Conservation (phyloP, 2,113 vertebrate genomes). For the Felis chaus region DNA sequence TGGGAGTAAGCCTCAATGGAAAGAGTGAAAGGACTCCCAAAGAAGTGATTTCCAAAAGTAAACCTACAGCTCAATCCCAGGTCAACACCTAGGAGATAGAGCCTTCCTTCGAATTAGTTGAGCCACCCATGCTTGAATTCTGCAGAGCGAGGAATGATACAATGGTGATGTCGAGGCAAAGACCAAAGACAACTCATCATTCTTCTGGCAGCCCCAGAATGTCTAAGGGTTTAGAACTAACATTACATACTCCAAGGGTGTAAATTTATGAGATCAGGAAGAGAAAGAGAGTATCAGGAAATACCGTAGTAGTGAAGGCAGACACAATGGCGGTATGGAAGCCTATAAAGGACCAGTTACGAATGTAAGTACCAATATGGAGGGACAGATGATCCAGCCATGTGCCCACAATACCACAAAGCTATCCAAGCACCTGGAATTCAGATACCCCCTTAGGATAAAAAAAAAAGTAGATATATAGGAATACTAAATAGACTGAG, state of each 20-base stretch:
- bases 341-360: background rate
- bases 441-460: background rate
- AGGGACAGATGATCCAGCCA: background rate
- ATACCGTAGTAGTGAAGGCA: background rate
- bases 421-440: background rate
- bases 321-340: background rate
- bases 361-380: background rate
- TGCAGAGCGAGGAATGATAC: background rate
- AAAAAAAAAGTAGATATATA: background rate
- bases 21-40: background rate
- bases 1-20: background rate
- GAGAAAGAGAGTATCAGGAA: background rate
- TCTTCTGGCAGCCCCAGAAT: background rate
- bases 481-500: background rate
- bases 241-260: background rate
- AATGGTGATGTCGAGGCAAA: background rate
- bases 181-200: background rate
- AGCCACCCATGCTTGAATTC: background rate
- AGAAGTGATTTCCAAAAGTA: background rate
- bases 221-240: background rate
- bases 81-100: background rate
- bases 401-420: background rate
- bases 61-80: background rate
- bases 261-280: background rate
- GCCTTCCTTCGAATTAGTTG: background rate